phyloP scores from a whole-genome alignment of 2,888 invertebrate species.

The Tetramorium bicarinatum region DNA sequence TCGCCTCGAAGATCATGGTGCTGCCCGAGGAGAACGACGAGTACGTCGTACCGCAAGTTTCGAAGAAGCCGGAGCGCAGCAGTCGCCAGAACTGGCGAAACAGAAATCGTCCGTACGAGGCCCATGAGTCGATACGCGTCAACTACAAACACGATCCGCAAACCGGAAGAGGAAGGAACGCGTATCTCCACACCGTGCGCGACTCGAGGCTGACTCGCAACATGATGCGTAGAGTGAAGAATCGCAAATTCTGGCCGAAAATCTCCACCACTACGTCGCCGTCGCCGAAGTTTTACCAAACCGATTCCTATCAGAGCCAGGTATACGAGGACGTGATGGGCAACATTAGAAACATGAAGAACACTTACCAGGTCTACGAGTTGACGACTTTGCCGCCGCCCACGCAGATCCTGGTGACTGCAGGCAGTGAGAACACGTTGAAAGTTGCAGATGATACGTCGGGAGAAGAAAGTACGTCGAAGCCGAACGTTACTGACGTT shows the following conservation, averaged over 20 bases:
- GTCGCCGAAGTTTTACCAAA: slow-evolving; percentile 50
- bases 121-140: slow-evolving; percentile 31
- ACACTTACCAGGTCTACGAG: slow-evolving; percentile 45
- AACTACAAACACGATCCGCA: slow-evolving; percentile 53
- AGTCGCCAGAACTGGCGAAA: slow-evolving; percentile 6
- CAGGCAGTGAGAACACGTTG: slow-evolving; percentile 17
- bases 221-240: background rate
- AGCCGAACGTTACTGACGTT: background rate
- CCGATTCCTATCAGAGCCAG: slow-evolving; percentile 79
- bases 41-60: slow-evolving; percentile 71
- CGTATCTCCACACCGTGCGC: slow-evolving; percentile 44
- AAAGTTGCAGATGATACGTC: background rate
- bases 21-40: slow-evolving; percentile 74
- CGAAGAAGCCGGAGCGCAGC: slow-evolving; percentile 79
- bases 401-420: background rate
- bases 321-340: slow-evolving; percentile 85
- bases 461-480: slow-evolving; percentile 32
- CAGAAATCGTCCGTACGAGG: slow-evolving; percentile 9
- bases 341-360: slow-evolving; percentile 79
- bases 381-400: slow-evolving; percentile 33
- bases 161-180: slow-evolving; percentile 39
- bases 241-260: slow-evolving; percentile 30
- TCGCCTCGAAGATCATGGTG: slow-evolving; percentile 77
- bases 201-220: background rate
- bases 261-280: slow-evolving; percentile 48